Percentiles rank a stretch among this genome's conserved stretches.
phyloP scores from a whole-genome alignment of 2,113 vertebrate species.

The Romanogobio albipinnatus region DNA sequence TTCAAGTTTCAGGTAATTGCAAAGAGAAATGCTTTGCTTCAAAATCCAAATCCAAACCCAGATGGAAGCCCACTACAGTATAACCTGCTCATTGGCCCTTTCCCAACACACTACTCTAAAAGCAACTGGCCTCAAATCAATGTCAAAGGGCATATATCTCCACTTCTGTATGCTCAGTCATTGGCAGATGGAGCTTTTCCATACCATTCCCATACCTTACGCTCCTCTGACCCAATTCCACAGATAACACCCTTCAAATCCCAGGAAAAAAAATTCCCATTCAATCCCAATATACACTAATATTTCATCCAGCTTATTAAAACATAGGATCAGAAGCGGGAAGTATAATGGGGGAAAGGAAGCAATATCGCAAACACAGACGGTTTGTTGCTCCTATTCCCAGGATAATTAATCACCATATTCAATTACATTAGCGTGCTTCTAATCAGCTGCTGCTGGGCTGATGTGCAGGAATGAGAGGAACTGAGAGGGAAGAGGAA shows the following conservation, averaged over 20 bases:
- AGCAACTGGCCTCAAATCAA: background rate
- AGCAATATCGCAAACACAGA: background rate
- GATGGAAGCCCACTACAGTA: background rate
- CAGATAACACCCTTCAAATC: constrained; percentile 39
- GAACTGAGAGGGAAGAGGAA: background rate
- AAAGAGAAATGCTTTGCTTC: background rate
- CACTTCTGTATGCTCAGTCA: background rate
- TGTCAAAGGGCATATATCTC: constrained; percentile 8
- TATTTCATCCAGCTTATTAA: constrained; percentile 15
- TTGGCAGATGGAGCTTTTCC: constrained; percentile 14
- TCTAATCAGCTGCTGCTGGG: constrained; percentile 54
- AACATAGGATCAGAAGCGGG: constrained; percentile 20
- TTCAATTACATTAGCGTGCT: constrained; percentile 49
- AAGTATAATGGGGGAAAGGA: background rate
- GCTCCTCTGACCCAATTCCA: constrained; percentile 44
- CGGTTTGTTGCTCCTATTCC: constrained; percentile 40
- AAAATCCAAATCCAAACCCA: background rate
- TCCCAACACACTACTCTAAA: background rate
- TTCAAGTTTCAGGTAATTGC: too few species aligned
- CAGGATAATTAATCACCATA: constrained; percentile 50
- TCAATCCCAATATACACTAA: constrained; percentile 15
- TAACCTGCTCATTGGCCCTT: background rate
- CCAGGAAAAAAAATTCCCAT: constrained; percentile 12
- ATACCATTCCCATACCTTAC: constrained; percentile 9
- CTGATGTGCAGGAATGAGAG: constrained; percentile 36